Evolutionary conservation across 2,113 vertebrate genomes (phyloP).

Genomic region (Gopherus evgoodei): DNA sequence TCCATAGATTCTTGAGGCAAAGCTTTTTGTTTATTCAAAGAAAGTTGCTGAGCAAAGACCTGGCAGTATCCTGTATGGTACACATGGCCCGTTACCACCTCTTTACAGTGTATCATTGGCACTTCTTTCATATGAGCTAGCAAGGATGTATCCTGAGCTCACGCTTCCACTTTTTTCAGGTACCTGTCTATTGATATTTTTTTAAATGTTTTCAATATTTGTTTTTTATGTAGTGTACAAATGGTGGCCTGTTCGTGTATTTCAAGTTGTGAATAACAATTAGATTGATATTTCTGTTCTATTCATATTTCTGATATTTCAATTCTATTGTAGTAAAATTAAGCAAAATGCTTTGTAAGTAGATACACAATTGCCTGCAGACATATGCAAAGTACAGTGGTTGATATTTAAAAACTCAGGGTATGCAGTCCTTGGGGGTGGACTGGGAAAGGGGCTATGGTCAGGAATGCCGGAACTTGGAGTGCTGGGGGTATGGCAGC

Average conservation of each 20-base stretch:
- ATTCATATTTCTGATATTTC: constrained; percentile 30
- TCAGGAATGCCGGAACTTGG: too few species aligned
- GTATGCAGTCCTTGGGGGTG: not conserved
- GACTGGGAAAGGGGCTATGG: not conserved
- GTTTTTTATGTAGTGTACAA: not conserved
- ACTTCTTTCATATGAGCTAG: constrained; percentile 93
- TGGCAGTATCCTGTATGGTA: constrained; percentile 94
- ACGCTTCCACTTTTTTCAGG: constrained; percentile 98
- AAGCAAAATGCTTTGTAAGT: not conserved
- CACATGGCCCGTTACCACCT: constrained; percentile 92
- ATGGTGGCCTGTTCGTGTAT: not conserved
- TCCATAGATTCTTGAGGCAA: constrained; percentile 92
- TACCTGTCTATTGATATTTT: constrained; percentile 57
- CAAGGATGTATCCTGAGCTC: constrained; percentile 98
- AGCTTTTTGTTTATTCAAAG: constrained; percentile 96
- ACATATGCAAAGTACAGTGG: not conserved
- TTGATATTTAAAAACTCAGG: not conserved
- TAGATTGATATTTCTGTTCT: constrained; percentile 21
- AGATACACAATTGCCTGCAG: not conserved
- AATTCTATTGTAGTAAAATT: constrained; percentile 30
- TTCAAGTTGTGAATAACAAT: not conserved
- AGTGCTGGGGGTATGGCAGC: too few species aligned
- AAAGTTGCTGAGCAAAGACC: constrained; percentile 94
- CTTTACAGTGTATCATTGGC: constrained; percentile 95
- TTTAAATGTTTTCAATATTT: not conserved